These are phyloP conservation scores for Perithous albicinctus DNA, from an alignment of 2,888 invertebrate species.

Conservation along the genomic window DNA sequence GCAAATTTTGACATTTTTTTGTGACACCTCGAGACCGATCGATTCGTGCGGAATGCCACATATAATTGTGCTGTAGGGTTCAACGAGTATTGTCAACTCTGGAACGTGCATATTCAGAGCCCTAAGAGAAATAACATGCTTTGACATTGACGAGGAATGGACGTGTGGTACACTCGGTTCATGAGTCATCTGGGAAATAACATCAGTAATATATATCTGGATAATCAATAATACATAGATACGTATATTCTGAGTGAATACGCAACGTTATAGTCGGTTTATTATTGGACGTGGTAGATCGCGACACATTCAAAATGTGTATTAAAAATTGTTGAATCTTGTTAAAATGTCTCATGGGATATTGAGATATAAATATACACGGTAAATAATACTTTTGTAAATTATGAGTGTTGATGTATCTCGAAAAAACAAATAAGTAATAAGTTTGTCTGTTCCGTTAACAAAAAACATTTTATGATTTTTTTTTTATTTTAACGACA, in stretches of 20 bases:
- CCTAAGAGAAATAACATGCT: slow-evolving; percentile 55
- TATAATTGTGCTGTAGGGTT: slow-evolving; percentile 65
- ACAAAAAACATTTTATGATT: no score
- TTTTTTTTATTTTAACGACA: no score
- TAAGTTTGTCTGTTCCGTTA: no score
- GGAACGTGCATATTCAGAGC: slow-evolving; percentile 19
- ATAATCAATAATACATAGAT: slow-evolving; percentile 40
- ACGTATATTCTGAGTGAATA: background rate
- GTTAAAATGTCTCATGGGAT: background rate
- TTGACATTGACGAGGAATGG: slow-evolving; percentile 51
- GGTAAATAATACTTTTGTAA: no score
- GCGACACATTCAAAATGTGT: background rate
- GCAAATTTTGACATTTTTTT: no score
- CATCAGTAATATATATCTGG: slow-evolving; percentile 8
- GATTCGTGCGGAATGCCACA: no score
- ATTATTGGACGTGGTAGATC: background rate
- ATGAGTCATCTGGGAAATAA: slow-evolving; percentile 55
- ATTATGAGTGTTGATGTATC: no score
- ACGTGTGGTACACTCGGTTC: slow-evolving; percentile 19
- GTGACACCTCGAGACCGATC: no score
- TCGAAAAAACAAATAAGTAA: no score
- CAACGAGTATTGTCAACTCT: slow-evolving; percentile 11
- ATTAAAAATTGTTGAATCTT: background rate
- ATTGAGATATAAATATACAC: background rate
- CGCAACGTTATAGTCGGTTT: background rate